phyloP scores from a whole-genome alignment of 1,140 invertebrate genomes.

The Manduca sexta region DNA sequence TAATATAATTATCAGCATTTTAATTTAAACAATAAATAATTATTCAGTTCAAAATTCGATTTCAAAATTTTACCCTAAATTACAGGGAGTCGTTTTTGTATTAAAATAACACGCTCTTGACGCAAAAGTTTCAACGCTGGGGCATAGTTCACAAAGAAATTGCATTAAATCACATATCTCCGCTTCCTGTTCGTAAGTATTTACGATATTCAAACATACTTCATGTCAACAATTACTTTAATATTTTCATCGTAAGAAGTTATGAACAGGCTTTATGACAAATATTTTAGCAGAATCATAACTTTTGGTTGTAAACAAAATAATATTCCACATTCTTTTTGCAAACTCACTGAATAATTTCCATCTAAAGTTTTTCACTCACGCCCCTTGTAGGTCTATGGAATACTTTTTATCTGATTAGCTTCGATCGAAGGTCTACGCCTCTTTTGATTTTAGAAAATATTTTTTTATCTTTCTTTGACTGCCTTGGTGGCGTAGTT shows the following conservation, averaged over 20 bases:
- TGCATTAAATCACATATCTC: constrained; percentile 66
- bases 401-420: too few relatives aligned
- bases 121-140: constrained; percentile 47
- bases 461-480: too few relatives aligned
- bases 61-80: background rate
- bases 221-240: constrained; percentile 61
- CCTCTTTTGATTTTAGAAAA: too few relatives aligned
- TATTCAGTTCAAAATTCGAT: too few relatives aligned
- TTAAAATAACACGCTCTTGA: constrained; percentile 34
- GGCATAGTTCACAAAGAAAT: constrained; percentile 65
- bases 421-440: too few relatives aligned
- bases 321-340: background rate
- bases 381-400: too few relatives aligned
- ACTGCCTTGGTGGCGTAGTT: too few relatives aligned
- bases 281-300: constrained; percentile 44
- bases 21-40: too few relatives aligned
- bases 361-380: too few relatives aligned
- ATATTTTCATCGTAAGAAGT: constrained; percentile 39
- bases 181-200: constrained; percentile 40
- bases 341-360: background rate
- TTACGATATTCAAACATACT: constrained; percentile 61
- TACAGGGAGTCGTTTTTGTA: background rate
- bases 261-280: constrained; percentile 35
- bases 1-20: too few relatives aligned
- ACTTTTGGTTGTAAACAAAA: constrained; percentile 9